Evolutionary conservation across 2,797 vertebrate species (phyloP).

Genomic region (Echiichthys vipera): DNA sequence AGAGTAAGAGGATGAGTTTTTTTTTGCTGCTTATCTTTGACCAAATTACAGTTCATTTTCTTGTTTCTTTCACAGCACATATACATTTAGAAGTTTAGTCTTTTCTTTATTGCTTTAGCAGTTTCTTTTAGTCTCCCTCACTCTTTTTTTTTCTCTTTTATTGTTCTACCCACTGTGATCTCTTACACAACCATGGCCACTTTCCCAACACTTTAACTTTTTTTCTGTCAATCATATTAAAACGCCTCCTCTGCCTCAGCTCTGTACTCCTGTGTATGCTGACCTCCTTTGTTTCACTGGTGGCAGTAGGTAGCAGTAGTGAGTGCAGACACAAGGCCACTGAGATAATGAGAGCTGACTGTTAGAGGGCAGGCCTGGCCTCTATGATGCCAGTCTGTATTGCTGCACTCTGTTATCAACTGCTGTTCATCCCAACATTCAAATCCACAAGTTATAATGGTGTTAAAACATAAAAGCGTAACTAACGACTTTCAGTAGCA

Average conservation of each 20-base stretch:
- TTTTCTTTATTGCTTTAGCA: background rate
- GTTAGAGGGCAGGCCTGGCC: slow-evolving; percentile 36
- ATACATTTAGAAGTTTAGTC: background rate
- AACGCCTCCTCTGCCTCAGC: background rate
- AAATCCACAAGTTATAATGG: slow-evolving; percentile 14
- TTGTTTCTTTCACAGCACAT: background rate
- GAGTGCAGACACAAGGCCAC: slow-evolving; percentile 16
- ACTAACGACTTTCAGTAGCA: no score
- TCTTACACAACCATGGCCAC: background rate
- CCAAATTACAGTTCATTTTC: background rate
- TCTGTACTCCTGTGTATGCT: slow-evolving; percentile 28
- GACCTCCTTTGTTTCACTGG: slow-evolving; percentile 44
- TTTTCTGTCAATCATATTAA: slow-evolving; percentile 12
- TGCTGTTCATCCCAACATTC: background rate
- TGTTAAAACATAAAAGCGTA: no score
- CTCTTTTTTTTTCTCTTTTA: background rate
- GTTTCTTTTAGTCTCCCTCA: background rate
- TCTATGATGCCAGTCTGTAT: slow-evolving; percentile 7
- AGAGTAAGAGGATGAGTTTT: no score
- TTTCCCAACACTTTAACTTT: background rate
- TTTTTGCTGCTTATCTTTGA: no score
- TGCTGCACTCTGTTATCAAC: slow-evolving; percentile 13
- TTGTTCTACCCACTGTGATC: background rate
- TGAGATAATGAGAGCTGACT: slow-evolving; percentile 60
- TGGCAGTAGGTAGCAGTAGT: slow-evolving; percentile 31